phyloP scores from a whole-genome alignment of 2,797 vertebrate genomes.

The Loris lydekkerianus region DNA sequence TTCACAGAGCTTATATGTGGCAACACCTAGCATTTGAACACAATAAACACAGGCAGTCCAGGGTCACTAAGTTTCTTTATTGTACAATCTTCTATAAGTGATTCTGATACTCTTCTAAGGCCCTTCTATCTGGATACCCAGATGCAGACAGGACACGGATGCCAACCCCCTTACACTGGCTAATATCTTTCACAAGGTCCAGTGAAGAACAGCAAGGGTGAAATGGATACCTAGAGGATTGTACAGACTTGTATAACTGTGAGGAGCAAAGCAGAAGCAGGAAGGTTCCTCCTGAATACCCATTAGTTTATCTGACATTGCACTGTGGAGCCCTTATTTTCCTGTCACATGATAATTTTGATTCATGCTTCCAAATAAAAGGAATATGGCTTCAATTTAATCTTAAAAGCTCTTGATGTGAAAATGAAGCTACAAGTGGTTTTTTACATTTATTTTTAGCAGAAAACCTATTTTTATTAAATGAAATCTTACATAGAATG shows the following conservation, averaged over 20 bases:
- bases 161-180: rapidly evolving
- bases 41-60: not conserved
- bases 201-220: not conserved
- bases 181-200: not conserved
- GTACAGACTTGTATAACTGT: not conserved
- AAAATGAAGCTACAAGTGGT: constrained; percentile 74
- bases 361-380: constrained; percentile 60
- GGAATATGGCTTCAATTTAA: constrained; percentile 65
- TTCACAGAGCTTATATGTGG: not conserved
- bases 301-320: not conserved
- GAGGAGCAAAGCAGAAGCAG: not conserved
- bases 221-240: not conserved
- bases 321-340: not conserved
- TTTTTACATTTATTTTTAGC: constrained; percentile 79
- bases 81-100: not conserved
- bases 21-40: not conserved
- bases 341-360: not conserved
- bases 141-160: not conserved
- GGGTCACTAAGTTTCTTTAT: not conserved
- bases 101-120: not conserved
- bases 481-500: constrained; percentile 49
- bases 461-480: constrained; percentile 19
- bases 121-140: not conserved
- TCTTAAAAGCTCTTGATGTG: constrained; percentile 78
- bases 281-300: not conserved